Evolutionary conservation across 92 coral and sea anemone genomes (phyloP).

Genomic region (Virgularia gustaviana): DNA sequence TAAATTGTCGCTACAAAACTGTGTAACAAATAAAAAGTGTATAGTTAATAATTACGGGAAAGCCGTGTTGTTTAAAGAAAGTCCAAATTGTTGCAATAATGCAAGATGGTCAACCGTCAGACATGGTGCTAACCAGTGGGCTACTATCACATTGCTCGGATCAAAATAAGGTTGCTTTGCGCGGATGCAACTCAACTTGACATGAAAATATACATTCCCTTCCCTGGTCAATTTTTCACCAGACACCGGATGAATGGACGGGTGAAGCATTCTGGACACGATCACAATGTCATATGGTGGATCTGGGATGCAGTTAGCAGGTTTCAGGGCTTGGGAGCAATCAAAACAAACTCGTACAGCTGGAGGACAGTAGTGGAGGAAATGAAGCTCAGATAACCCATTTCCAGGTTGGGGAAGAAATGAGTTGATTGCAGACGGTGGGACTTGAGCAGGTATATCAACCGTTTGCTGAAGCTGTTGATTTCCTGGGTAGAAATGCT

Average conservation of each 20-base stretch:
- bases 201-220: conserved; percentile 11
- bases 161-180: not conserved
- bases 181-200: not conserved
- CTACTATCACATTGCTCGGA: not conserved
- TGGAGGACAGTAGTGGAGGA: not conserved
- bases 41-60: too few relatives aligned
- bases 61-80: too few relatives aligned
- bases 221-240: not conserved
- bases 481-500: too few relatives aligned
- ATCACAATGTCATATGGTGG: not conserved
- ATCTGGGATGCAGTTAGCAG: not conserved
- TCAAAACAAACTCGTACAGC: conserved; percentile 6
- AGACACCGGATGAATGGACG: not conserved
- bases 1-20: too few relatives aligned
- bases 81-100: not conserved
- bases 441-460: too few relatives aligned
- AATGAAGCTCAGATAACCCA: not conserved
- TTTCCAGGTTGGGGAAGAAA: not conserved
- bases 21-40: too few relatives aligned
- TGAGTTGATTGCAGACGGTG: too few relatives aligned
- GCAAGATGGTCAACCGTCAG: not conserved
- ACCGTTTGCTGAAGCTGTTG: too few relatives aligned
- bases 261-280: not conserved
- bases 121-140: not conserved
- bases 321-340: not conserved